Evolutionary conservation across 2,797 vertebrate species (phyloP), one percentile per base, ranked within the genome.

Genomic region (Microchirus variegatus): DNA sequence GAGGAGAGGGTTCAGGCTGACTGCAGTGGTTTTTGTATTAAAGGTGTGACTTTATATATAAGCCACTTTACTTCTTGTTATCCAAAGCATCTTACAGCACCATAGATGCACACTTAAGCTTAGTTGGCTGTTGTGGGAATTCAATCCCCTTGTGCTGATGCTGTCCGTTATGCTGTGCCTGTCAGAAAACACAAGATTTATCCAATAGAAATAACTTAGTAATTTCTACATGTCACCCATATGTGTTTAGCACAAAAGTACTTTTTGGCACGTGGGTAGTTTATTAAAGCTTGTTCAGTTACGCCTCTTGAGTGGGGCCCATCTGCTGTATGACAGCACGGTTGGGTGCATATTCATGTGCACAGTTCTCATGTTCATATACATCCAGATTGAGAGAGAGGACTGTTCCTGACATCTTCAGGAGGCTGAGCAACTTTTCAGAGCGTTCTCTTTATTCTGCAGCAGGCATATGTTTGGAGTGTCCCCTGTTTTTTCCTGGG

Each of bases 311-410:
- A 71, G 60, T 71, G 65, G 65, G 56, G 64, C 52, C 87, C 86
- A 84, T 85, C 85, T 87, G 84, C 75, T 84, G 68, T 66, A 73
- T 62, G 58, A 78, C 64, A 78, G 66, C 73, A 38, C 15, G 64
- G 69, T 57, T 65, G 71, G 48, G 54, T 67, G 72, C 46, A 6
- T 63, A 63, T 48, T 59, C 63, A 49, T 55, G 31, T 40, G 65
- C 16, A 15, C 35, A 48, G 53, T 51, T 53, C 48, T 38, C 49
- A 42, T 42, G 59, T 81, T 73, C 57, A 45, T 78, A 64, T 69
- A 50, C 59, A 37, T 78, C 65, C 64, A 78, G 72, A 82, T 73
- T 76, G 74, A 59, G 22, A 60, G 37, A 59, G 41, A 60, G 37
- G 41, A 70, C 59, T n/a, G 36, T 57, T 9, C 37, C 36, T 73